Evolutionary conservation across 2,888 invertebrate genomes (phyloP).

Genomic region (Parnassius orleans): DNA sequence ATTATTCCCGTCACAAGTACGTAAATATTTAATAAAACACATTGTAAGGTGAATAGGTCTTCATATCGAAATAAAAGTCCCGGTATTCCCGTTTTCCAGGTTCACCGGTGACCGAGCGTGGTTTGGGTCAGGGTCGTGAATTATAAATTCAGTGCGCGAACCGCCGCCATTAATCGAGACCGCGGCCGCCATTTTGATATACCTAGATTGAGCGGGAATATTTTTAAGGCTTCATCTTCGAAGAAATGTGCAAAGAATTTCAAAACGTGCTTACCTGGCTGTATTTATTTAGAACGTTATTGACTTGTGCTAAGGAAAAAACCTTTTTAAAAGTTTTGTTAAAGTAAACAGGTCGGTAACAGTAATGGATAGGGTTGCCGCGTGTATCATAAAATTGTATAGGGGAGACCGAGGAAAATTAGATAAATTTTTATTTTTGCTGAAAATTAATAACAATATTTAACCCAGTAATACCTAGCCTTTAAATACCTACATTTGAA

Average conservation of each 20-base stretch:
- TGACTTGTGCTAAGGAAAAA: too few species aligned
- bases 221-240: not conserved
- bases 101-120: not conserved
- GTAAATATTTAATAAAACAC: not conserved
- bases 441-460: too few species aligned
- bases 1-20: too few species aligned
- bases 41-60: not conserved
- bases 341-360: too few species aligned
- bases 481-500: too few species aligned
- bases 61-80: conserved; percentile 2
- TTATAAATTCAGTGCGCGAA: conserved; percentile 19
- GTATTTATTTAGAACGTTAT: too few species aligned
- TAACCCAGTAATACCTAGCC: too few species aligned
- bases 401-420: too few species aligned
- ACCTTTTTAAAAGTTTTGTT: too few species aligned
- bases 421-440: too few species aligned
- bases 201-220: not conserved
- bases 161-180: conserved; percentile 15
- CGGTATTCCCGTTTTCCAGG: not conserved
- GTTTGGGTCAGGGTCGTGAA: conserved; percentile 20
- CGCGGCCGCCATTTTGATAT: conserved; percentile 18
- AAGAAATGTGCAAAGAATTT: not conserved
- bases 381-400: too few species aligned
- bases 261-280: not conserved
- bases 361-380: too few species aligned